Percentiles rank a stretch among this genome's conserved stretches.
phyloP scores from a whole-genome alignment of 2,888 invertebrate species.

The Leptinotarsa juncta region DNA sequence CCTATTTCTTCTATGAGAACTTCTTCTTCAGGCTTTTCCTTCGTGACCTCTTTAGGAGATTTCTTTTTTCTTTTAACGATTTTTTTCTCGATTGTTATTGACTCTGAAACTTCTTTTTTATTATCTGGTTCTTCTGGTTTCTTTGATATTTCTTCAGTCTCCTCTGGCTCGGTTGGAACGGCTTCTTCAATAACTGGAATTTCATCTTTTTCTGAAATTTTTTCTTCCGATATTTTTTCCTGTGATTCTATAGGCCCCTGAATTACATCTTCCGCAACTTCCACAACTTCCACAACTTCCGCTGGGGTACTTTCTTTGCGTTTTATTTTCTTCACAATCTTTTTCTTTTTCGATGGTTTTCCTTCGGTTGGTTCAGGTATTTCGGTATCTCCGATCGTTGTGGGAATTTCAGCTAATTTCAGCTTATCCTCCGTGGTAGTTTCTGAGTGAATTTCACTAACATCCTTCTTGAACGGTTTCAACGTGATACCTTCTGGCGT shows the following conservation, averaged over 20 bases:
- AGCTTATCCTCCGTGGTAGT: constrained; percentile 40
- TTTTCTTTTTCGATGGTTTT: constrained; percentile 53
- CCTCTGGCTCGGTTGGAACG: constrained; percentile 30
- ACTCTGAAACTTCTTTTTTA: constrained; percentile 50
- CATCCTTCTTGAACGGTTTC: constrained; percentile 60
- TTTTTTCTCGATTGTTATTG: constrained; percentile 48
- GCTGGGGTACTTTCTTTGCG: constrained; percentile 43
- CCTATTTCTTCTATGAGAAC: neutral
- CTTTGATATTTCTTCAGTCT: constrained; percentile 44
- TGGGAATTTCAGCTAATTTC: constrained; percentile 50
- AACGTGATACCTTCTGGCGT: constrained; percentile 60
- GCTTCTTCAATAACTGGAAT: constrained; percentile 29
- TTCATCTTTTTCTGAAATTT: constrained; percentile 23
- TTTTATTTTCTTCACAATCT: constrained; percentile 51
- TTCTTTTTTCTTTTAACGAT: constrained; percentile 56
- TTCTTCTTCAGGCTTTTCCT: constrained; percentile 36
- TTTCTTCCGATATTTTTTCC: constrained; percentile 1
- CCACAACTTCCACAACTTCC: constrained; percentile 32
- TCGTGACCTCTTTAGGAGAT: constrained; percentile 56
- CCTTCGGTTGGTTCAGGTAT: constrained; percentile 57
- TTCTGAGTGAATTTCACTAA: constrained; percentile 57
- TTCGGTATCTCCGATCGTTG: constrained; percentile 46
- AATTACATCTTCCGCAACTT: constrained; percentile 28
- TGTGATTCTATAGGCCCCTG: constrained; percentile 16
- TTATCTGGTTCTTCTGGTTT: constrained; percentile 20